Evolutionary conservation across 2,113 vertebrate genomes (phyloP), one percentile per base, ranked within the genome.

Genomic region (Oreocharis arfaki): DNA sequence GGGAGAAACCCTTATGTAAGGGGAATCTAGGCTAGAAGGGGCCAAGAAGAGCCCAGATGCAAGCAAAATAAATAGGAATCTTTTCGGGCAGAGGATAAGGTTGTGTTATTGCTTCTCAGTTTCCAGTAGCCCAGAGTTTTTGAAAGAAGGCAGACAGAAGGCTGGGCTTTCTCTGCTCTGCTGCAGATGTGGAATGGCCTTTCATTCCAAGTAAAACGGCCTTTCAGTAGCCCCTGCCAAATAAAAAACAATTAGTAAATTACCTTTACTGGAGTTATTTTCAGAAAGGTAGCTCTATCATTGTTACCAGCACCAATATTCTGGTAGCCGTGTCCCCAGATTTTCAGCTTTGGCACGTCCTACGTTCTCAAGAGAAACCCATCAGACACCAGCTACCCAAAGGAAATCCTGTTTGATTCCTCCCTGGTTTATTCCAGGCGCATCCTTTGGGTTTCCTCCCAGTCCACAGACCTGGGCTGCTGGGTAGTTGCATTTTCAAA

Each of bases 401-500:
- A 92, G 81, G 71, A 93, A 95, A 96, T 80, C 68, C 55, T 93
- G 33, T 74, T 59, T 86, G 56, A 95, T 88, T 76, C n/a, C 42
- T 90, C 42, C 52, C 55, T 33, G 15, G 61, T 42, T 94, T 90
- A 70, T 88, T 83, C 65, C 19, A 20, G 53, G n/a, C 1, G 0
- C 46, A 68, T 47, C 19, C 52, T 85, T 80, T 75, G 28, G n/a
- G 21, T 89, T 95, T 95, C 77, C 53, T 89, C 47, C 32, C 1
- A 1, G 12, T 59, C 22, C 57, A 46, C 7, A 41, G 64, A 64
- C 33, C 30, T 18, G 65, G 39, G 22, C 50, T 86, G 59, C 71
- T 42, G 35, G 88, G 80, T 79, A 94, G 73, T 78, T 85, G 52
- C 53, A 50, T 91, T 96, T 95, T 84, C 83, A 97, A 95, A 89